A percentile compares a stretch with the other conserved stretches of the same genome.
These are phyloP conservation scores for Edolisoma coerulescens DNA, from an alignment of 2,113 vertebrate genomes.

Conservation along the genomic window DNA sequence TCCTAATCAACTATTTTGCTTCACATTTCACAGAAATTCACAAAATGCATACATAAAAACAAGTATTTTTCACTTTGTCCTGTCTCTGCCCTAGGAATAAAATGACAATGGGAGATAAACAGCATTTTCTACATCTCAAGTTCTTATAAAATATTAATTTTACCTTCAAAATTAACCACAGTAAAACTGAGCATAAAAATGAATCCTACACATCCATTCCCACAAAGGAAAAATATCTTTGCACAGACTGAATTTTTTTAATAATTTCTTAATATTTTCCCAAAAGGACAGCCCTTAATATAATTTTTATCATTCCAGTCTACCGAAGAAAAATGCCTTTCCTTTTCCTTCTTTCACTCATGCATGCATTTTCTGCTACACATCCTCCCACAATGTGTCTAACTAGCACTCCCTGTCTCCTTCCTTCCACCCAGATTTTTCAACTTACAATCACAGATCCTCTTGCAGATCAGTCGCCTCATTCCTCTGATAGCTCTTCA, in stretches of 20 bases:
- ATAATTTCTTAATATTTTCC: neutral
- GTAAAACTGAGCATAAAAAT: neutral
- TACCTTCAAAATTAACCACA: neutral
- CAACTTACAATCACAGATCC: slow-evolving; percentile 99
- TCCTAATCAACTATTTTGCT: neutral
- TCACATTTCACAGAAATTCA: neutral
- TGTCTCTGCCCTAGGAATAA: neutral
- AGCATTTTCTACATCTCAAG: neutral
- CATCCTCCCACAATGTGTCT: slow-evolving; percentile 74
- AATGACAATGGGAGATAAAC: neutral
- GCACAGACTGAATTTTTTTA: neutral
- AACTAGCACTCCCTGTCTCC: slow-evolving; percentile 72
- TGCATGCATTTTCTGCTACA: slow-evolving; percentile 70
- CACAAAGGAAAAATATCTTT: slow-evolving; percentile 6
- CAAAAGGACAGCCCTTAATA: neutral
- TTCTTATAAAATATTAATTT: neutral
- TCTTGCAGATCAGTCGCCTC: slow-evolving; percentile 97
- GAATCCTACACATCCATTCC: neutral
- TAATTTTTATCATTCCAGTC: neutral
- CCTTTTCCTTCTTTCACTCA: slow-evolving; percentile 64
- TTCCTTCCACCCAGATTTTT: slow-evolving; percentile 75
- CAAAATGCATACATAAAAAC: slow-evolving; percentile 30
- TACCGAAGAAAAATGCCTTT: slow-evolving; percentile 23
- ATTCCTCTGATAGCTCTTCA: slow-evolving; percentile 83
- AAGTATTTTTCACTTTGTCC: slow-evolving; percentile 43